Evolutionary conservation across 1,140 invertebrate species (phyloP), one percentile per base, ranked within the genome.

Genomic region (Hylaeus anthracinus): DNA sequence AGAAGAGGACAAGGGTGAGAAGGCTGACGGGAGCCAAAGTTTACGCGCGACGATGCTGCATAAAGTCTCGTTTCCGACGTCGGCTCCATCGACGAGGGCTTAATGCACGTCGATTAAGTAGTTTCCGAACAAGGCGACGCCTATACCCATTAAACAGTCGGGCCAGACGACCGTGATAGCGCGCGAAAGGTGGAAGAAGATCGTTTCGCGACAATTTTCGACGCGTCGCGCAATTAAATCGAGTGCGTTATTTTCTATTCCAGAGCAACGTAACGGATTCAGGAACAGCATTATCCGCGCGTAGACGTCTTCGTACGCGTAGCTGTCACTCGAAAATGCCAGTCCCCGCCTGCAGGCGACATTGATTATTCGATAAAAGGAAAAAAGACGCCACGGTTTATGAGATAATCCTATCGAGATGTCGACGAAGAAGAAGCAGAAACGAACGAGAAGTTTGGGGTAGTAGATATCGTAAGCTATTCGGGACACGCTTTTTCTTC

Each of bases 381-480:
- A 84, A 88, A 86, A 88, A 88, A 79, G 56, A 45, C 67, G 43
- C 58, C 73, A 86, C 72, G 84, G 80, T 88, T 86, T 88, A 89
- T 82, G 81, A 84, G 88, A 89, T 88, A 89, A 88, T 89, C 86
- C 79, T 79, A 78, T 81, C 61, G 82, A 81, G 64, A 55, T 76
- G 72, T 56, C 58, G 56, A 9, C 65, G 64, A 15, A 69, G 56
- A 72, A 58, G 41, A 53, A 82, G 74, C 82, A 78, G 81, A 79
- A 74, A 63, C 37, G 43, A 81, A 60, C 67, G 10, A 70, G 65
- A 65, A 60, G 61, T 55, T 60, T 67, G 55, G 48, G 56, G 72
- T 15, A 37, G 72, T 48, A 77, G 76, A 88, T 86, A 88, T 90
- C 85, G 86, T 89, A 88, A 90, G 87, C 87, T 84, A 90, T 90